These are phyloP conservation scores for Lophura swinhoii DNA, from an alignment of 2,797 vertebrate species.

Conservation along the genomic window DNA sequence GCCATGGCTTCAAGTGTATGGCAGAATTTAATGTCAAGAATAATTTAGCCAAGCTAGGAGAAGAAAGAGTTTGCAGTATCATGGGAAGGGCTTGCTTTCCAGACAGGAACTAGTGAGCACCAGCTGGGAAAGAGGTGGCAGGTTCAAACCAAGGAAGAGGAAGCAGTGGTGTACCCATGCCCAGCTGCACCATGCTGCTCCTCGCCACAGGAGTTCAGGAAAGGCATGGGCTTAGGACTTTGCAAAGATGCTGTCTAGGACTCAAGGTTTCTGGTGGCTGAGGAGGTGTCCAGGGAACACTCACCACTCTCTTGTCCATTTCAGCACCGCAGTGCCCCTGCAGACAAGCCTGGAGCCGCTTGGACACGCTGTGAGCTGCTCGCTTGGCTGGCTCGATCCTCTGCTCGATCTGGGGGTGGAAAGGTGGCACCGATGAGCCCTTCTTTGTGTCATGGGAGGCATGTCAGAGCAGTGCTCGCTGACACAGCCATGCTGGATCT, in stretches of 20 bases:
- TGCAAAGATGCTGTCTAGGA: neutral
- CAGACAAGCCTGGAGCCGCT: constrained; percentile 91
- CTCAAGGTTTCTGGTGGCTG: neutral
- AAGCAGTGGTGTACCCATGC: neutral
- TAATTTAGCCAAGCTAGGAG: neutral
- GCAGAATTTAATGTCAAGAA: neutral
- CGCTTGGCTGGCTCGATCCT: constrained; percentile 91
- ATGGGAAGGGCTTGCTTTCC: neutral
- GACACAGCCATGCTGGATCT: neutral
- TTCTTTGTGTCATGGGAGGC: neutral
- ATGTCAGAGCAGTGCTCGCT: neutral
- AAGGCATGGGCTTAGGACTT: neutral
- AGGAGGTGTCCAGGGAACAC: neutral
- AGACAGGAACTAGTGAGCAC: neutral
- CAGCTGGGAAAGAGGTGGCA: neutral
- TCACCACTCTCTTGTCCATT: constrained; percentile 92
- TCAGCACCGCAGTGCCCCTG: constrained; percentile 91
- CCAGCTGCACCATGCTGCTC: neutral
- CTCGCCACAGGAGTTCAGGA: neutral
- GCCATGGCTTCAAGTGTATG: neutral
- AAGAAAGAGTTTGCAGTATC: neutral
- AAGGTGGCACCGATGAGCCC: neutral
- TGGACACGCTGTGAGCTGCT: constrained; percentile 91
- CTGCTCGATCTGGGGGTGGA: constrained; percentile 89
- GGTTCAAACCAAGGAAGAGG: neutral